A percentile compares a stretch with the other conserved stretches of the same genome.
Evolutionary conservation across 92 coral and sea anemone genomes (phyloP).

Genomic region (Paramuricea clavata): DNA sequence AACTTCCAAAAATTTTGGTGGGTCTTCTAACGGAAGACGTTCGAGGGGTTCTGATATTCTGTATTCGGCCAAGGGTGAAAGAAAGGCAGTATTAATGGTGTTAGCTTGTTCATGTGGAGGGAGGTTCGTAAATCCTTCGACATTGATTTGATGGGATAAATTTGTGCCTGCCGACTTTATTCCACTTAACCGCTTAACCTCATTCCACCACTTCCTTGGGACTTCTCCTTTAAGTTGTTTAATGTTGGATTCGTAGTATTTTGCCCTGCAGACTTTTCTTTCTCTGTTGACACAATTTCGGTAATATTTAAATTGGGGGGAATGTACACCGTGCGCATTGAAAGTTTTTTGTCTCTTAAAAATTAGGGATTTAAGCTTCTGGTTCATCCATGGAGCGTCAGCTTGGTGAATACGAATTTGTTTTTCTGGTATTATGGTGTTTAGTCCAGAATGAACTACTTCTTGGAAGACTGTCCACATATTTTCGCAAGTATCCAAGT

Average conservation of each 20-base stretch:
- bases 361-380: conserved; percentile 54
- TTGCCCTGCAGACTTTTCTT: conserved; percentile 55
- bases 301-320: conserved; percentile 53
- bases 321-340: conserved; percentile 27
- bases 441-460: conserved; percentile 39
- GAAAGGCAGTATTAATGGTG: conserved; percentile 1
- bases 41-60: conserved; percentile 2
- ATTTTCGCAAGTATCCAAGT: conserved; percentile 40
- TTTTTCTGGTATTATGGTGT: conserved; percentile 54
- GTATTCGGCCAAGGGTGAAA: conserved; percentile 14
- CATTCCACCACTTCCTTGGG: no score
- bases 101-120: conserved; percentile 21
- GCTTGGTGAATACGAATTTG: conserved; percentile 2
- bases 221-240: conserved; percentile 65
- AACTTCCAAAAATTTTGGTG: no score
- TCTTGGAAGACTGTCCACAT: conserved; percentile 34
- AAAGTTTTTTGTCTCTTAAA: conserved; percentile 63
- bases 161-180: no score
- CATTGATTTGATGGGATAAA: no score
- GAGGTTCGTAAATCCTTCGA: background rate
- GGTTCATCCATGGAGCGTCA: conserved; percentile 62
- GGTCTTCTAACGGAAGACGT: conserved; percentile 30
- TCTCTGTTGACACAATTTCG: conserved; percentile 46
- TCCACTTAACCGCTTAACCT: no score
- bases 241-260: conserved; percentile 52